Conservation (phyloP, 2,888 invertebrate species). For the Melinaea menophilus region DNA sequence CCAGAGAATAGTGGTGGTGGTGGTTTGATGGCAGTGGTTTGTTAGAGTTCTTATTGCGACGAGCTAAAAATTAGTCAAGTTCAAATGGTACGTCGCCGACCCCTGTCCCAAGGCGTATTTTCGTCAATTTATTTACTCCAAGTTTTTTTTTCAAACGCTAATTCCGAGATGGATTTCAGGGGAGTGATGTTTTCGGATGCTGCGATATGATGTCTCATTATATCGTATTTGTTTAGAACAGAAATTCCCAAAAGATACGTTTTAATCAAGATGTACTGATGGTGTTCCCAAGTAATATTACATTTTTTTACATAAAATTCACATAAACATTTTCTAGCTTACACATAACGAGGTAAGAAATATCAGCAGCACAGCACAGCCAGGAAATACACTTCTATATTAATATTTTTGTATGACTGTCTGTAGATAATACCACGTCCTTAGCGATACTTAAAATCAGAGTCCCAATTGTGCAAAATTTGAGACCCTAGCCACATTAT, state of each 20-base stretch:
- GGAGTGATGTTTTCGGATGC: conserved; percentile 35
- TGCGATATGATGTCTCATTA: conserved; percentile 36
- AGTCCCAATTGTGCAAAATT: conserved; percentile 42
- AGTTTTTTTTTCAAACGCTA: conserved; percentile 54
- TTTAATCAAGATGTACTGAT: conserved; percentile 13
- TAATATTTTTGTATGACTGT: neutral
- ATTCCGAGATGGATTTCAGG: conserved; percentile 65
- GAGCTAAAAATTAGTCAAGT: conserved; percentile 52
- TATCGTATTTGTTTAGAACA: conserved; percentile 29
- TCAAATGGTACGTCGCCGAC: conserved; percentile 42
- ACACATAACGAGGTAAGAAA: neutral
- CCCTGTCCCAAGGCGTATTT: conserved; percentile 48
- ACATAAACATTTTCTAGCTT: neutral
- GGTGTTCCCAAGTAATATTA: neutral
- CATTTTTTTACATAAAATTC: conserved; percentile 19
- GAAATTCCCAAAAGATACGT: conserved; percentile 24
- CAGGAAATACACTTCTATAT: neutral
- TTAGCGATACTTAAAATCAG: conserved; percentile 27
- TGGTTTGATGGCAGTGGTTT: neutral
- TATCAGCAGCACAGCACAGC: neutral
- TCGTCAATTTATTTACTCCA: conserved; percentile 52
- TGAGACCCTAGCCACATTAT: conserved; percentile 56
- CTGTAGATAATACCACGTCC: conserved; percentile 29
- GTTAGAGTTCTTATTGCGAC: conserved; percentile 21
- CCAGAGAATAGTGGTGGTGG: too few species aligned